Base-by-base conservation (phyloP, 2,888 invertebrate genomes). In the Cancer borealis region DNA sequence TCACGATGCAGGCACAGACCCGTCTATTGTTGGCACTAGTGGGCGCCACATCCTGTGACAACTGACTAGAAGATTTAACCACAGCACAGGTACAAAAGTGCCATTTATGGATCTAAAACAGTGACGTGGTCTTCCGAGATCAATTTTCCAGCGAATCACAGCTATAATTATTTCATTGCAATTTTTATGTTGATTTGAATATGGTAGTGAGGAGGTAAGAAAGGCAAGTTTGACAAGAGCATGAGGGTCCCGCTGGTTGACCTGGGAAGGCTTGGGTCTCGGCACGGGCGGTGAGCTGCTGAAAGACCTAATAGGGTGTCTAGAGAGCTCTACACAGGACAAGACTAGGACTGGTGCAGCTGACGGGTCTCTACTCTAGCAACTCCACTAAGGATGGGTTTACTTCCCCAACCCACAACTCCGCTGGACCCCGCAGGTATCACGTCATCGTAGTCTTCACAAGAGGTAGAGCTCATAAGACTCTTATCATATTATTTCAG, bases 261-360 rank as follows among this genome's bases (percentile, higher is more conserved):
- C 79, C 45, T 66, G 60, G 84, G 73, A 79, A 46, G 54, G 49
- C 84, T 87, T 39, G 92, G 94, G 92, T 47, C 88, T 93, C 93
- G 91, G 93, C 93, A 93, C 87, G 47, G 93, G 60, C 45, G 89
- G 88, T 92, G 94, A 88, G 94, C 84, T 73, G 92, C 92, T 94
- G 93, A 92, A 92, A 92, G 49, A 92, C 54, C 92, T 94, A 92
- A 92, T 49, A 73, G 94, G 88, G 89, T 89, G 54, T 92, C 92
- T 92, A 94, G 92, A 92, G 26, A 94, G 94, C 47, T 94, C 94
- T 94, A 94, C 94, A 94, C 73, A 88, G 92, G 91, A 92, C 66
- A 73, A 92, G 47, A 88, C 84, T 66, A 94, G 89, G 91, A 60
- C 49, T 88, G 92, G 92, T 93, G 93, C 91, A 91, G 93, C 91